Percentiles rank a stretch among this genome's conserved stretches.
Evolutionary conservation across 92 coral and sea anemone genomes (phyloP).

Genomic region (Isaurus tuberculatus): DNA sequence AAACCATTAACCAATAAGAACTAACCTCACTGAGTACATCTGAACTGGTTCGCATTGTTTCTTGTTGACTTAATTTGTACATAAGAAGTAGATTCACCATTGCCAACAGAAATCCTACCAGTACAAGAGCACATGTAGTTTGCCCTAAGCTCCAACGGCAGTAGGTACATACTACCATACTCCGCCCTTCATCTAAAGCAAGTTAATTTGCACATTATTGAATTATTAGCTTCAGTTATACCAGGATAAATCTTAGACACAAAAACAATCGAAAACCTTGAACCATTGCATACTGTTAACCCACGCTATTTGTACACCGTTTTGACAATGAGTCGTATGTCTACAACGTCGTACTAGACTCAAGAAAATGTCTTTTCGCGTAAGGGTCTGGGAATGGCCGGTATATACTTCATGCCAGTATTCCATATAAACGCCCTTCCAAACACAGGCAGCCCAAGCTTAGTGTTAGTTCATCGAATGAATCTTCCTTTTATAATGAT

Average conservation of each 20-base stretch:
- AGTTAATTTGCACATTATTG: too few species aligned
- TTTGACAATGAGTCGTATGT: neutral
- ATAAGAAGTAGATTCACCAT: conserved; percentile 74
- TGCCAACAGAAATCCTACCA: conserved; percentile 68
- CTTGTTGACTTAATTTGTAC: conserved; percentile 29
- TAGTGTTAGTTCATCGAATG: too few species aligned
- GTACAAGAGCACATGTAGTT: conserved; percentile 57
- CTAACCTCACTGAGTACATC: conserved; percentile 21
- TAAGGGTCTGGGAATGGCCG: too few species aligned
- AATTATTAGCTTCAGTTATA: neutral
- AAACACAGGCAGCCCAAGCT: too few species aligned
- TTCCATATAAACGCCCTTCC: too few species aligned
- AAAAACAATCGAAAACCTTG: neutral
- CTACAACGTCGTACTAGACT: neutral
- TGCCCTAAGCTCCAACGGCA: conserved; percentile 25
- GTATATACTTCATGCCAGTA: too few species aligned
- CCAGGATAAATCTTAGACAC: neutral
- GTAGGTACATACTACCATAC: neutral
- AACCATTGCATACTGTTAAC: too few species aligned
- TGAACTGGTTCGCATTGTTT: neutral
- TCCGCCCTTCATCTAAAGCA: neutral
- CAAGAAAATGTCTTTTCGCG: conserved; percentile 1
- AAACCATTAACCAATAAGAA: too few species aligned
- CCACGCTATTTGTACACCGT: neutral
- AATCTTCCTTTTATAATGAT: too few species aligned